A percentile compares a stretch with the other conserved stretches of the same genome.
These are phyloP conservation scores for Sapayoa aenigma DNA, from an alignment of 2,113 vertebrate genomes.

Conservation along the genomic window DNA sequence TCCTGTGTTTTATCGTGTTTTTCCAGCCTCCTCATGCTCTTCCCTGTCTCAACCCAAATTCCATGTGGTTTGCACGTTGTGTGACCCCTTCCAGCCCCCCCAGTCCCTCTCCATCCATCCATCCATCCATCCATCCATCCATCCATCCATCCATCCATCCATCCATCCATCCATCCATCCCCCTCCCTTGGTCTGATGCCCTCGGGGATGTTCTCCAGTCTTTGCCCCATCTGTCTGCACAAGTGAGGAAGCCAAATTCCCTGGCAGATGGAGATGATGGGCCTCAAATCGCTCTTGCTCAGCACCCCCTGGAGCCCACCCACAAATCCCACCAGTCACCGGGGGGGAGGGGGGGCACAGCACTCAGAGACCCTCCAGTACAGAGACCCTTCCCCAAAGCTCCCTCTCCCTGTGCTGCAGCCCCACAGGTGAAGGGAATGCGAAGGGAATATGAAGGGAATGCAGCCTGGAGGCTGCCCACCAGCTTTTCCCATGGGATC, in stretches of 20 bases:
- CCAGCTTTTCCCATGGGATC: neutral
- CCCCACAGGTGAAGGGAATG: neutral
- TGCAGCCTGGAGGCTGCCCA: neutral
- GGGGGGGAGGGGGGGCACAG: neutral
- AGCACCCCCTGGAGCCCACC: neutral
- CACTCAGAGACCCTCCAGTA: neutral
- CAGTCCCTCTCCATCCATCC: neutral
- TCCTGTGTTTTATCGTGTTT: neutral
- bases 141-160: too few relatives aligned
- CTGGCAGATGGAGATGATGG: neutral
- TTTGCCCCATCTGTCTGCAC: neutral
- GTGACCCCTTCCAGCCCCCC: neutral
- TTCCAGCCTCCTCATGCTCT: neutral
- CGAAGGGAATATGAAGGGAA: too few relatives aligned
- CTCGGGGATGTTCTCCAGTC: neutral
- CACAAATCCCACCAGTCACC: rapidly evolving
- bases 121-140: too few relatives aligned
- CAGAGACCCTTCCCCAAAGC: rapidly evolving
- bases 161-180: neutral
- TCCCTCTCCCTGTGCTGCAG: neutral
- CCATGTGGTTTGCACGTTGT: rapidly evolving
- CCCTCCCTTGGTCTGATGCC: too few relatives aligned
- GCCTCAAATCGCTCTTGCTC: neutral
- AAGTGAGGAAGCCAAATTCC: neutral
- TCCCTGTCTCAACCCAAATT: neutral